Evolutionary conservation across 92 coral and sea anemone genomes (phyloP), one percentile per base, ranked within the genome.

Genomic region (Virgularia gustaviana): DNA sequence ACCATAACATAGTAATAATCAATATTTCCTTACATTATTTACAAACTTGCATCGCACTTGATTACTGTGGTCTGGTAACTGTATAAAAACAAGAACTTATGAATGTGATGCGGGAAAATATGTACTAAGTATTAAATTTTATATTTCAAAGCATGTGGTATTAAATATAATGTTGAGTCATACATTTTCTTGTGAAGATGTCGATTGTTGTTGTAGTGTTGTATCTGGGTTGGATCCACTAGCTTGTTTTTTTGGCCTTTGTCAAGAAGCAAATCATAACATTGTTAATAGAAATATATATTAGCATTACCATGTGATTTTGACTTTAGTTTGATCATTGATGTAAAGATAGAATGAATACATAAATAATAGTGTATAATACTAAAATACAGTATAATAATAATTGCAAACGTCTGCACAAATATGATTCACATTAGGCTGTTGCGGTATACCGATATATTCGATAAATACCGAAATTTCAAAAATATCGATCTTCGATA

Each of bases 11-110:
- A 10, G 38, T 33, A 10, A 10, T 15, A 23, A 32, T 16, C 24
- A 64, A 38, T 3, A 64, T 12, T 27, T 54, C 84, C 98, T 87
- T 79, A 92, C 98, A 80, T 86, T 92, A 38, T 88, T 88, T 38
- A 81, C 66, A 63, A 68, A 92, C 77, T 92, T 89, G 80, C 98
- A 92, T 29, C 85, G 86, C 37, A 92, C 90, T 79, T 88, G 74
- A 33, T 67, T 67, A 32, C 34, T 67, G 74, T 67, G 58, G 11
- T 67, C 74, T 43, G 53, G 16, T 34, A 33, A 45, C 74, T 67
- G 44, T 19, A 27, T 6, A 67, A 39, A 10, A 49, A 43, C 9
- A 4, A 20, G 22, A 25, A 43, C 0, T 15, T 45, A n/a, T n/a
- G n/a, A n/a, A n/a, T n/a, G n/a, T n/a, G n/a, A n/a, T n/a, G n/a